A percentile compares a stretch with the other conserved stretches of the same genome.
phyloP scores from a whole-genome alignment of 1,140 invertebrate genomes.

The Anastrepha obliqua region DNA sequence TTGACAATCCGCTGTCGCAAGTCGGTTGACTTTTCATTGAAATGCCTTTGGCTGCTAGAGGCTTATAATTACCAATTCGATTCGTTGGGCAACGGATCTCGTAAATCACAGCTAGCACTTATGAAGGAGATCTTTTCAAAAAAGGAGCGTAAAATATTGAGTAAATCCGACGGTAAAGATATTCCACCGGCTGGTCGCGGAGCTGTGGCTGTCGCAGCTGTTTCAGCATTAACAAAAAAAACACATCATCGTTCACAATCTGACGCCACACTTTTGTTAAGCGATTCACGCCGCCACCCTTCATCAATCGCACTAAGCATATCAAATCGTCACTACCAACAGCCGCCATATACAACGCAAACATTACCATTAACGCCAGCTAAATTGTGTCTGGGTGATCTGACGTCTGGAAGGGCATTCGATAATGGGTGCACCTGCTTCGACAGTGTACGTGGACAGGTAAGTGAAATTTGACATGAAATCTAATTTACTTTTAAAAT shows the following conservation, averaged over 20 bases:
- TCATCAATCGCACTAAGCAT: conserved; percentile 67
- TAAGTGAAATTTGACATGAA: not conserved
- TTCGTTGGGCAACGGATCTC: conserved; percentile 61
- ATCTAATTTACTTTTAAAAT: not conserved
- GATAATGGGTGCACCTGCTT: conserved; percentile 95
- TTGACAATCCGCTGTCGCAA: conserved; percentile 94
- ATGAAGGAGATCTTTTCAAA: conserved; percentile 73
- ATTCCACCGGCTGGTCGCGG: conserved; percentile 30
- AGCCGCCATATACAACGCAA: conserved; percentile 70
- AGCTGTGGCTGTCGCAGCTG: conserved; percentile 56
- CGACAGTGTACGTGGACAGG: conserved; percentile 80
- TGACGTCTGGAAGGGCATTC: conserved; percentile 94
- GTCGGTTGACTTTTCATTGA: conserved; percentile 95
- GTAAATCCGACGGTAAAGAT: conserved; percentile 57
- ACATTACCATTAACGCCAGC: conserved; percentile 72
- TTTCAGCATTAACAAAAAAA: conserved; percentile 68
- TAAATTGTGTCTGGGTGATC: conserved; percentile 88
- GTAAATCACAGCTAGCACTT: conserved; percentile 74
- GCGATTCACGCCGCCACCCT: conserved; percentile 62
- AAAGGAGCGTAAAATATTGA: conserved; percentile 66
- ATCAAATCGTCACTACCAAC: conserved; percentile 72
- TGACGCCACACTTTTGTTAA: conserved; percentile 84
- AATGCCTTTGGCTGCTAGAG: conserved; percentile 95
- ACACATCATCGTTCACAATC: conserved; percentile 87
- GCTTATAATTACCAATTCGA: conserved; percentile 81